Conservation (phyloP, 2,888 invertebrate species). For the Brenthis hecate region DNA sequence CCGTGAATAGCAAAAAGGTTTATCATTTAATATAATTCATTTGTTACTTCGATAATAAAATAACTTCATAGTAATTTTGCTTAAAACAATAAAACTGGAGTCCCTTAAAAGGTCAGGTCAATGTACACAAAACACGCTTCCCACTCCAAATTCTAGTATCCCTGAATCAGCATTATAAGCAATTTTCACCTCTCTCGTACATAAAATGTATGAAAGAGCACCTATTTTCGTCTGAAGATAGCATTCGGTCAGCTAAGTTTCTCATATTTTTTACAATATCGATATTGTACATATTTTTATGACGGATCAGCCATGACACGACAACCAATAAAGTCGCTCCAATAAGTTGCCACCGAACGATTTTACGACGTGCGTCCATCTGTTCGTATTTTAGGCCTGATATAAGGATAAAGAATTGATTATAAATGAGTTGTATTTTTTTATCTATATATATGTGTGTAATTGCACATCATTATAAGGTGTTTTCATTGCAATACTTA, state of each 20-base stretch:
- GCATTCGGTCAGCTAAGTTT: slow-evolving; percentile 47
- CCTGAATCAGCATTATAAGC: slow-evolving; percentile 47
- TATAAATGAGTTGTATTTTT: background rate
- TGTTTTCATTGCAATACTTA: too few relatives aligned
- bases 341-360: slow-evolving; percentile 71
- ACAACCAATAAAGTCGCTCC: slow-evolving; percentile 72
- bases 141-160: slow-evolving; percentile 52
- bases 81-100: slow-evolving; percentile 25
- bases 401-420: slow-evolving; percentile 20
- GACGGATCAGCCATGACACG: slow-evolving; percentile 72
- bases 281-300: slow-evolving; percentile 72
- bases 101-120: slow-evolving; percentile 21
- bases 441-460: background rate
- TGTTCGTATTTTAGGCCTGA: slow-evolving; percentile 40
- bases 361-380: slow-evolving; percentile 70
- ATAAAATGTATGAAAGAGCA: slow-evolving; percentile 8
- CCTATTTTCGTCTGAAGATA: background rate
- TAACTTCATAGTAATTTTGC: slow-evolving; percentile 6
- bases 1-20: too few relatives aligned
- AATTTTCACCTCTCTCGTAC: slow-evolving; percentile 42
- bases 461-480: too few relatives aligned
- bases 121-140: slow-evolving; percentile 8
- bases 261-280: slow-evolving; percentile 67
- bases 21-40: background rate
- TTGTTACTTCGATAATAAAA: slow-evolving; percentile 7